A percentile compares a stretch with the other conserved stretches of the same genome.
These are phyloP conservation scores for Glaucomys volans DNA, from an alignment of 2,113 vertebrate genomes.

Conservation along the genomic window DNA sequence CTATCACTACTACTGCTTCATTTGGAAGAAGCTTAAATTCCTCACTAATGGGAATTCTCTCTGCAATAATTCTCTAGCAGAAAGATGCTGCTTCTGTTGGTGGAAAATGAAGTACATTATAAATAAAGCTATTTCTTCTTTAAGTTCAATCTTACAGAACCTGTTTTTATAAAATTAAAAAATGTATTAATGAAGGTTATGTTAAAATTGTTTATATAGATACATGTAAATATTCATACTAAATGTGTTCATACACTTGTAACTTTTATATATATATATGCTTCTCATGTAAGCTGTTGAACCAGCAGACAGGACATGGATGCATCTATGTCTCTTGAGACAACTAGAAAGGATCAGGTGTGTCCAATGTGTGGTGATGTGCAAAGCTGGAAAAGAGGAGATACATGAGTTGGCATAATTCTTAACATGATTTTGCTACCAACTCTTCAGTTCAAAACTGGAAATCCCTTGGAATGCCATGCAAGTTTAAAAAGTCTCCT, in stretches of 20 bases:
- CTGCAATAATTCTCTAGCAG: not conserved
- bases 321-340: not conserved
- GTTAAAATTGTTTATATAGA: not conserved
- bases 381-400: not conserved
- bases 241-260: not conserved
- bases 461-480: not conserved
- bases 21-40: not conserved
- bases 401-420: not conserved
- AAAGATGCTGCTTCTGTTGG: not conserved
- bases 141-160: not conserved
- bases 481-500: not conserved
- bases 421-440: constrained; percentile 1
- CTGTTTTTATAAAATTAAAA: not conserved
- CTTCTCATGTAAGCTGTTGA: not conserved
- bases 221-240: not conserved
- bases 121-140: not conserved
- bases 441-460: not conserved
- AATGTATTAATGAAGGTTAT: not conserved
- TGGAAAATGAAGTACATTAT: not conserved
- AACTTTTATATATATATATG: too few species aligned
- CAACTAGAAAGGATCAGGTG: not conserved
- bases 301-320: not conserved
- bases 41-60: not conserved
- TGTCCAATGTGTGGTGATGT: too few species aligned
- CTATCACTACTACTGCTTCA: not conserved